Percentiles rank a stretch among this genome's conserved stretches.
Evolutionary conservation across 2,797 vertebrate genomes (phyloP).

Genomic region (Syngnathus acus): DNA sequence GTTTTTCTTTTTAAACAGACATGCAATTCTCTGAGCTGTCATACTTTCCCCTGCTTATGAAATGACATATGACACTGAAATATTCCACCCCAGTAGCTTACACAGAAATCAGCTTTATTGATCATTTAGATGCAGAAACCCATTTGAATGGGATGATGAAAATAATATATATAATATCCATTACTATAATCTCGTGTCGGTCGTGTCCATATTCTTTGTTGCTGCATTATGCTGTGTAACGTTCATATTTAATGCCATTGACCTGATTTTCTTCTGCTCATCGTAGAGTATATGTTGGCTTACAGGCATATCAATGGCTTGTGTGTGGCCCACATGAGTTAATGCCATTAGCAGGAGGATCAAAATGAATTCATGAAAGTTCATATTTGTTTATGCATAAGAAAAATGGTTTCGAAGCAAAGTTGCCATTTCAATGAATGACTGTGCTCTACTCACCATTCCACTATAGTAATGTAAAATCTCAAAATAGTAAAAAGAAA

Average conservation of each 20-base stretch:
- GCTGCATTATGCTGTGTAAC: constrained; percentile 21
- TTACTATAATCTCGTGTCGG: constrained; percentile 18
- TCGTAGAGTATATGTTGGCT: constrained; percentile 11
- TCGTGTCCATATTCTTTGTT: constrained; percentile 7
- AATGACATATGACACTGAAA: too few species aligned
- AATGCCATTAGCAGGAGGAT: constrained; percentile 39
- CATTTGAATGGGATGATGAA: background rate
- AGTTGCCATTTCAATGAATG: background rate
- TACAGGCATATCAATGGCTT: constrained; percentile 14
- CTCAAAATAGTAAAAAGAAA: background rate
- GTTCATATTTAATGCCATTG: constrained; percentile 21
- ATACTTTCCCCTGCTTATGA: background rate
- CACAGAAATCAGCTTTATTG: background rate
- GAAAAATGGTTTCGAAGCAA: background rate
- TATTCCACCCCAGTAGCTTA: background rate
- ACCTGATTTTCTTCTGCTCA: constrained; percentile 19
- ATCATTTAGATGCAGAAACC: background rate
- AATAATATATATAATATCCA: background rate
- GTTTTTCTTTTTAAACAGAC: too few species aligned
- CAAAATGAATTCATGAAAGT: constrained; percentile 31
- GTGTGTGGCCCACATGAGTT: constrained; percentile 26
- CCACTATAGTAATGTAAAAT: background rate
- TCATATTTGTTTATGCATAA: constrained; percentile 22
- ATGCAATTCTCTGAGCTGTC: background rate
- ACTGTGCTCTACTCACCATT: background rate